A percentile compares a stretch with the other conserved stretches of the same genome.
Conservation (phyloP, 1,140 invertebrate species). For the Pseudomyrmex concolor region DNA sequence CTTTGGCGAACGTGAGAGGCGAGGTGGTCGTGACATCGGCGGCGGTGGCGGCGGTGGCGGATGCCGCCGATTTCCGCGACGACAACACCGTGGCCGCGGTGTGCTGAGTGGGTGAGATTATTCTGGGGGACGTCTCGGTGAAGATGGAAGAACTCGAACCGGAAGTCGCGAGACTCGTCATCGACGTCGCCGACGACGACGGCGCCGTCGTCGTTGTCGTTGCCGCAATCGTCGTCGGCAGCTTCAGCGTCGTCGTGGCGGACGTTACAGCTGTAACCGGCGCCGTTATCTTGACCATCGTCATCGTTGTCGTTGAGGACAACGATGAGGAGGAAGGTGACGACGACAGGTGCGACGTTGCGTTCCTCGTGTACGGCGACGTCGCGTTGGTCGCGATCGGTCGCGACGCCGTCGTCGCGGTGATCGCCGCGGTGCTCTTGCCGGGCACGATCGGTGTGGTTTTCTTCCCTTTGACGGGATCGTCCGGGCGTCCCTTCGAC, state of each 20-base stretch:
- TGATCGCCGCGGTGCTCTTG: conserved; percentile 68
- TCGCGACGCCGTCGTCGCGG: conserved; percentile 30
- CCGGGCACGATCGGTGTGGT: conserved; percentile 67
- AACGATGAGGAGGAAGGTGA: conserved; percentile 2
- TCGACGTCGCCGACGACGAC: conserved; percentile 73
- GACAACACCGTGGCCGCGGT: conserved; percentile 70
- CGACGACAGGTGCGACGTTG: conserved; percentile 16
- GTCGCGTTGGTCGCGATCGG: conserved; percentile 6
- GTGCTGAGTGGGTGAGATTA: conserved; percentile 65
- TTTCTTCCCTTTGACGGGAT: conserved; percentile 53
- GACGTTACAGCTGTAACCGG: not conserved
- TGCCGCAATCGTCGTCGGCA: conserved; percentile 79
- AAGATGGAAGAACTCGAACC: conserved; percentile 41
- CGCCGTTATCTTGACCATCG: conserved; percentile 73
- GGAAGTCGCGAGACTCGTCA: not conserved
- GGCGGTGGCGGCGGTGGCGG: not conserved
- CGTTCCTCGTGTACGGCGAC: conserved; percentile 1
- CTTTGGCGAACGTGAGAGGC: conserved; percentile 80
- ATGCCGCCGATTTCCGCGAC: conserved; percentile 53
- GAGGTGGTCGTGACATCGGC: conserved; percentile 59
- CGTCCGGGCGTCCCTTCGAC: conserved; percentile 60
- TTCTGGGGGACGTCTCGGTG: conserved; percentile 73
- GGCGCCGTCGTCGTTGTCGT: conserved; percentile 74
- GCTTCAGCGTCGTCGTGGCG: conserved; percentile 78
- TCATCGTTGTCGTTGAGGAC: conserved; percentile 71